A percentile compares a stretch with the other conserved stretches of the same genome.
phyloP scores from a whole-genome alignment of 1,140 invertebrate genomes.

The Ceratina calcarata region DNA sequence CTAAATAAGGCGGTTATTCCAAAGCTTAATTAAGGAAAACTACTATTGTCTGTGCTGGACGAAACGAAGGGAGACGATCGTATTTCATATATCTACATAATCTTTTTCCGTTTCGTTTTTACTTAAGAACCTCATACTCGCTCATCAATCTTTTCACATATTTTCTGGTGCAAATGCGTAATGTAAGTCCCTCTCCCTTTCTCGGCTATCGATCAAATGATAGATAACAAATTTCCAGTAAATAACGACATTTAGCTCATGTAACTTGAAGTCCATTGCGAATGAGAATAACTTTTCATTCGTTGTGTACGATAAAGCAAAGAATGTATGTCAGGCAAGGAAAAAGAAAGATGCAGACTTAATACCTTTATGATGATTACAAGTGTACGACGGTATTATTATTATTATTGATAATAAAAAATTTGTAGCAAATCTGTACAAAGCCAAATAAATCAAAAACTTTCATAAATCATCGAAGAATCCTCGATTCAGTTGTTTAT shows the following conservation, averaged over 20 bases:
- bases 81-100: neutral
- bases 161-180: conserved; percentile 19
- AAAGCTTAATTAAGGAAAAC: conserved; percentile 54
- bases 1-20: conserved; percentile 58
- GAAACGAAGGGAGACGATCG: neutral
- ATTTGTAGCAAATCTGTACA: conserved; percentile 78
- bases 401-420: conserved; percentile 64
- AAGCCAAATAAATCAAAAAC: conserved; percentile 74
- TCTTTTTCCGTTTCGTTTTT: neutral
- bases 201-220: conserved; percentile 9
- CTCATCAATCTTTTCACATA: conserved; percentile 5
- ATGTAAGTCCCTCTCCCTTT: neutral
- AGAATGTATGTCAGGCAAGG: conserved; percentile 24
- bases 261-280: conserved; percentile 14
- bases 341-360: conserved; percentile 21
- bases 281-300: conserved; percentile 29
- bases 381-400: conserved; percentile 70
- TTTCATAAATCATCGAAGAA: conserved; percentile 62
- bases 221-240: conserved; percentile 8
- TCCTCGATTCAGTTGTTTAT: neutral
- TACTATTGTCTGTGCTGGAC: neutral
- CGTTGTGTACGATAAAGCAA: conserved; percentile 35
- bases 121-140: conserved; percentile 32
- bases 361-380: conserved; percentile 59
- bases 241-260: conserved; percentile 18